A percentile compares a stretch with the other conserved stretches of the same genome.
Conservation (phyloP, 1,140 invertebrate species). For the Rhagoletis pomonella region DNA sequence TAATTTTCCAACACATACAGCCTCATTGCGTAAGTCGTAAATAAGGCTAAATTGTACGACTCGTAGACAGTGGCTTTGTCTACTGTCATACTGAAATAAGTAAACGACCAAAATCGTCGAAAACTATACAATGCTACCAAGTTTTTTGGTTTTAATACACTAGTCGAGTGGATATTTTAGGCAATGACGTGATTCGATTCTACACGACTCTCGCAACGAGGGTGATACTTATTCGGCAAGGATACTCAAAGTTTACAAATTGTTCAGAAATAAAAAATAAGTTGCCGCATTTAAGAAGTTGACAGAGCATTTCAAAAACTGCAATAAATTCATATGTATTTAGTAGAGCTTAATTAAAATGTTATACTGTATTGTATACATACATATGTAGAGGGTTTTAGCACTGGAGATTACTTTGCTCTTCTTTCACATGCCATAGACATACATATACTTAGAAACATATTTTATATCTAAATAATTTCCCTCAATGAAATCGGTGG, state of each 20-base stretch:
- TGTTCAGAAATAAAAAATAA: not conserved
- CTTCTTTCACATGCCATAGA: not conserved
- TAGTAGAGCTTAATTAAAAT: not conserved
- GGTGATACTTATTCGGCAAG: too few relatives aligned
- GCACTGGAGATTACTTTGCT: not conserved
- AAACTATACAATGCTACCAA: too few relatives aligned
- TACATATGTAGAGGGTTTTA: not conserved
- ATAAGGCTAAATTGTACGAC: too few relatives aligned
- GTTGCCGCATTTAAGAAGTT: not conserved
- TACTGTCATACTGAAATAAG: constrained; percentile 4
- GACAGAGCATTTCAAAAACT: not conserved
- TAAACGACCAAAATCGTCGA: too few relatives aligned
- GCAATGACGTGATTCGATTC: too few relatives aligned
- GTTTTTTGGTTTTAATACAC: too few relatives aligned
- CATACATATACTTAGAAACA: not conserved
- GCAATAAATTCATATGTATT: not conserved
- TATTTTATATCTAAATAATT: not conserved
- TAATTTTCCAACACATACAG: not conserved
- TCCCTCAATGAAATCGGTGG: constrained; percentile 67
- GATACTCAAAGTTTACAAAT: constrained; percentile 12
- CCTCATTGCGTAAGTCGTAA: too few relatives aligned
- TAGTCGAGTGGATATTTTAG: too few relatives aligned
- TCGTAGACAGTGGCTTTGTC: not conserved
- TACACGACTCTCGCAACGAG: too few relatives aligned
- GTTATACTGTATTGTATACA: not conserved